Evolutionary conservation across 1,140 invertebrate species (phyloP).

Genomic region (Polypedilum pembai): DNA sequence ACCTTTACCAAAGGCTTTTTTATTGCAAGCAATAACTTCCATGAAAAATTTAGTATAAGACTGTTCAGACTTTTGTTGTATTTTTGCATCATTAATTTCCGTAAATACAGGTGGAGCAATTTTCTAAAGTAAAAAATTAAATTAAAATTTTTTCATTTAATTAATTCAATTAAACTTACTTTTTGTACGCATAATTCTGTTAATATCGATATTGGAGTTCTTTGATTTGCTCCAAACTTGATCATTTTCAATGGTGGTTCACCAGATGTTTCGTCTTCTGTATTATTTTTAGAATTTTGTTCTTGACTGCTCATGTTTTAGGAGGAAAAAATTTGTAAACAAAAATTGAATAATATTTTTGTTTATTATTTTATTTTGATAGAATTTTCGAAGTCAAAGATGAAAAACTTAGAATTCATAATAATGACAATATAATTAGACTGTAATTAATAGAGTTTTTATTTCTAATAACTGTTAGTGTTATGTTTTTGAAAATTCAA

Average conservation of each 20-base stretch:
- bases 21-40: neutral
- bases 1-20: neutral
- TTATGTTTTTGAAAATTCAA: no score
- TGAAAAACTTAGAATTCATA: no score
- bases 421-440: no score
- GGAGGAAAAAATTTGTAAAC: neutral
- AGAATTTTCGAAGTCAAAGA: no score
- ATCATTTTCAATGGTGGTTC: neutral
- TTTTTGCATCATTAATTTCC: neutral
- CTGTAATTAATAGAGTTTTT: no score
- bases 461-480: no score
- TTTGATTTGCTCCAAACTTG: neutral
- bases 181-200: neutral
- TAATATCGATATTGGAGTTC: neutral
- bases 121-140: neutral
- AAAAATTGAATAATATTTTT: no score
- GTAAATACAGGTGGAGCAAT: neutral
- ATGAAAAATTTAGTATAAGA: neutral
- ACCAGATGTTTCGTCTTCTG: neutral
- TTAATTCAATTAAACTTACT: neutral
- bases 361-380: no score
- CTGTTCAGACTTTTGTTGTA: neutral
- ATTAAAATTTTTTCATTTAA: no score
- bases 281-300: neutral
- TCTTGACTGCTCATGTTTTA: neutral